Conservation (phyloP, 2,113 vertebrate genomes). For the Nibea albiflora region DNA sequence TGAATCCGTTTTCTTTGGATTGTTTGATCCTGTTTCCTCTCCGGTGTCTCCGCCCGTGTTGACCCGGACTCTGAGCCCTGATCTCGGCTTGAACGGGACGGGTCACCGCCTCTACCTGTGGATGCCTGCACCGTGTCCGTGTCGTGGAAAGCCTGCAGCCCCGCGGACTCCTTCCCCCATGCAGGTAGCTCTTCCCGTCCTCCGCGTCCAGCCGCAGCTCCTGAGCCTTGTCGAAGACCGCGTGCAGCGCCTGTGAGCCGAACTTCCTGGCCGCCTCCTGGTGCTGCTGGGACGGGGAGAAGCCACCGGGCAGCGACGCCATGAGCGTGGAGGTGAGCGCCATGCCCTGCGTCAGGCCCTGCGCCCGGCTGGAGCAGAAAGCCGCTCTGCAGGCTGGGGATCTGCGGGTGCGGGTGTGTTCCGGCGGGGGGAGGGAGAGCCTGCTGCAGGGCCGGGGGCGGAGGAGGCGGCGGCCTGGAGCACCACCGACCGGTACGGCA, state of each 20-base stretch:
- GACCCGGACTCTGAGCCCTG: background rate
- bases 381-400: slow-evolving; percentile 88
- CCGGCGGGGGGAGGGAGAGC: slow-evolving; percentile 86
- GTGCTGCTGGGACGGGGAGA: slow-evolving; percentile 89
- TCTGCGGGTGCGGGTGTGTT: slow-evolving; percentile 90
- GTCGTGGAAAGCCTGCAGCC: slow-evolving; percentile 88
- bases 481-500: slow-evolving; percentile 95
- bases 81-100: no score
- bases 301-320: slow-evolving; percentile 94
- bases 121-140: slow-evolving; percentile 86
- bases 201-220: slow-evolving; percentile 87
- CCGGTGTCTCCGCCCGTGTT: no score
- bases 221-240: slow-evolving; percentile 89
- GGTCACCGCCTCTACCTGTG: slow-evolving; percentile 86
- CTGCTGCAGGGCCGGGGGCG: slow-evolving; percentile 85
- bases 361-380: slow-evolving; percentile 96
- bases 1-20: no score
- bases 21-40: no score
- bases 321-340: slow-evolving; percentile 96
- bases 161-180: slow-evolving; percentile 86
- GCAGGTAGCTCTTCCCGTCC: slow-evolving; percentile 89
- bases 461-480: slow-evolving; percentile 91
- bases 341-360: slow-evolving; percentile 94
- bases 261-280: slow-evolving; percentile 92
- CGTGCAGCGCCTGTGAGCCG: slow-evolving; percentile 86